phyloP scores from a whole-genome alignment of 2,888 invertebrate species.

The Drosophila neotestacea region DNA sequence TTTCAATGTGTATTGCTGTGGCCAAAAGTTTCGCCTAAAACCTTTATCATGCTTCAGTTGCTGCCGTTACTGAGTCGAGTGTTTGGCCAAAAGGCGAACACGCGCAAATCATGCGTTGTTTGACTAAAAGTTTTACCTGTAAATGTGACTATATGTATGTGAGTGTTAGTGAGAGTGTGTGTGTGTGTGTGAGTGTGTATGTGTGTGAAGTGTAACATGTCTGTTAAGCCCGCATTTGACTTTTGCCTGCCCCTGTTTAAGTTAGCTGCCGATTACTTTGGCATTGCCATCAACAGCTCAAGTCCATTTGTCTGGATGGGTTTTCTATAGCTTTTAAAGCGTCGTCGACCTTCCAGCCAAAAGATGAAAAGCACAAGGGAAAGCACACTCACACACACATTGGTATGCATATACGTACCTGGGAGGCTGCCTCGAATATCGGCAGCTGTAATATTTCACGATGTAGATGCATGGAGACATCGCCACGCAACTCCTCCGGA shows the following conservation, averaged over 20 bases:
- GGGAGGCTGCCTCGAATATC: slow-evolving; percentile 97
- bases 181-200: slow-evolving; percentile 14
- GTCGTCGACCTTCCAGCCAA: slow-evolving; percentile 30
- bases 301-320: slow-evolving; percentile 58
- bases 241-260: slow-evolving; percentile 59
- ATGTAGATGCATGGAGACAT: slow-evolving; percentile 97
- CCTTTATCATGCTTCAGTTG: slow-evolving; percentile 74
- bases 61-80: slow-evolving; percentile 23
- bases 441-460: slow-evolving; percentile 97
- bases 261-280: slow-evolving; percentile 66
- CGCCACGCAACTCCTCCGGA: slow-evolving; percentile 97
- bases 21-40: slow-evolving; percentile 64
- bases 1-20: slow-evolving; percentile 10
- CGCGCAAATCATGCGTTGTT: slow-evolving; percentile 54
- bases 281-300: slow-evolving; percentile 58
- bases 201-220: slow-evolving; percentile 26
- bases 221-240: slow-evolving; percentile 65
- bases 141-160: slow-evolving; percentile 1
- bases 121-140: slow-evolving; percentile 61
- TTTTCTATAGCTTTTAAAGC: slow-evolving; percentile 63
- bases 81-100: slow-evolving; percentile 45
- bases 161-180: slow-evolving; percentile 13
- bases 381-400: slow-evolving; percentile 10
- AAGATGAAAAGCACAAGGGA: slow-evolving; percentile 51
- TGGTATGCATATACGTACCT: slow-evolving; percentile 84